phyloP scores from a whole-genome alignment of 2,113 vertebrate genomes.

The Daphoenositta chrysoptera region DNA sequence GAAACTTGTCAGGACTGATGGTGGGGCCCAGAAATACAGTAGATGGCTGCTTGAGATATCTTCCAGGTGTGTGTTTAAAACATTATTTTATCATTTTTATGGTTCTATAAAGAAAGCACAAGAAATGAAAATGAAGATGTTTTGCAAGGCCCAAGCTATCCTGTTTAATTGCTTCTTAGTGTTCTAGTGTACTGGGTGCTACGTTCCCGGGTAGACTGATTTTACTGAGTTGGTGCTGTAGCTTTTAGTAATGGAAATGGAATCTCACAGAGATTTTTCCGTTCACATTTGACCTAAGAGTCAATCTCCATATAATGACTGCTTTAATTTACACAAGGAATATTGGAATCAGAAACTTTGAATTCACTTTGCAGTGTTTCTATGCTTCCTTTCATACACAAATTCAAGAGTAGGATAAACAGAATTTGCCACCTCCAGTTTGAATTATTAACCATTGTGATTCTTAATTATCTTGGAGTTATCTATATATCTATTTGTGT shows the following conservation, averaged over 20 bases:
- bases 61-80: background rate
- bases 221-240: background rate
- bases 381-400: background rate
- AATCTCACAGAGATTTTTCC: background rate
- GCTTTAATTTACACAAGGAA: background rate
- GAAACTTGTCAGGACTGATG: background rate
- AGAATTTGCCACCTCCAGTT: background rate
- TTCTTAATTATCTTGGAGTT: background rate
- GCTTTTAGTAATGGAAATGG: background rate
- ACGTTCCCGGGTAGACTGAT: background rate
- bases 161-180: background rate
- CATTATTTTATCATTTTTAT: background rate
- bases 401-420: background rate
- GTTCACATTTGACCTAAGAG: background rate
- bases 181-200: background rate
- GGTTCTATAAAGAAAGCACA: background rate
- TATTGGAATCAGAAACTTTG: background rate
- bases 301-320: background rate
- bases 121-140: background rate
- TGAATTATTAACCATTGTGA: background rate
- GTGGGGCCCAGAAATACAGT: background rate
- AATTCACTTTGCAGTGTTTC: background rate
- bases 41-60: background rate
- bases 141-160: background rate
- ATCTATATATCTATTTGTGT: fast-evolving